Percentiles rank a stretch among this genome's conserved stretches.
These are phyloP conservation scores for Hirundichthys speculiger DNA, from an alignment of 2,113 vertebrate genomes.

Conservation along the genomic window DNA sequence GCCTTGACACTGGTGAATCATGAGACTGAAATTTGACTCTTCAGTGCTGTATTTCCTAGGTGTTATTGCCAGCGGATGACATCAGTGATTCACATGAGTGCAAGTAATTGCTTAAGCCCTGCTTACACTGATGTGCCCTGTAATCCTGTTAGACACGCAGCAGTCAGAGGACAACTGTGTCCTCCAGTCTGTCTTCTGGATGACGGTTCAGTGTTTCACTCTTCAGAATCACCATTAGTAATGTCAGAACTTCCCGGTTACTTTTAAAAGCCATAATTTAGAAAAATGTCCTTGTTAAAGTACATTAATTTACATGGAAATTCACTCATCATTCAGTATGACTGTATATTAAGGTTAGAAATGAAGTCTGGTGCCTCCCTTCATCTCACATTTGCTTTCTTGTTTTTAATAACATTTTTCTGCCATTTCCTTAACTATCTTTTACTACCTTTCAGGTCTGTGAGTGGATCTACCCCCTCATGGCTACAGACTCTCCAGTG, in stretches of 20 bases:
- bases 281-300: too few relatives aligned
- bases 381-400: background rate
- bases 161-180: constrained; percentile 34
- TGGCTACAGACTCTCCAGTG: constrained; percentile 89
- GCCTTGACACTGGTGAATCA: constrained; percentile 15
- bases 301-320: too few relatives aligned
- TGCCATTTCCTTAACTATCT: background rate
- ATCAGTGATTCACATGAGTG: constrained; percentile 53
- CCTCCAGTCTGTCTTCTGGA: constrained; percentile 8
- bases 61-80: constrained; percentile 31
- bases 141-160: constrained; percentile 57
- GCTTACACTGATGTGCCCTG: constrained; percentile 19
- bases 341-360: too few relatives aligned
- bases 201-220: background rate
- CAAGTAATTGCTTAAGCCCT: constrained; percentile 38
- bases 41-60: constrained; percentile 54
- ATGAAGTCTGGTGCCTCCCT: too few relatives aligned
- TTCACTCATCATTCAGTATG: too few relatives aligned
- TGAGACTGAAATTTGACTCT: constrained; percentile 30
- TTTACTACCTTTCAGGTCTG: constrained; percentile 85
- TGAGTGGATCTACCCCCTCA: constrained; percentile 95
- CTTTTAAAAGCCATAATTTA: too few relatives aligned
- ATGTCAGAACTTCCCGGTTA: too few relatives aligned
- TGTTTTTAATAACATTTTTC: background rate
- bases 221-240: background rate